These are phyloP conservation scores for Holacanthella duospinosa DNA, from an alignment of 2,888 invertebrate genomes.

Conservation along the genomic window DNA sequence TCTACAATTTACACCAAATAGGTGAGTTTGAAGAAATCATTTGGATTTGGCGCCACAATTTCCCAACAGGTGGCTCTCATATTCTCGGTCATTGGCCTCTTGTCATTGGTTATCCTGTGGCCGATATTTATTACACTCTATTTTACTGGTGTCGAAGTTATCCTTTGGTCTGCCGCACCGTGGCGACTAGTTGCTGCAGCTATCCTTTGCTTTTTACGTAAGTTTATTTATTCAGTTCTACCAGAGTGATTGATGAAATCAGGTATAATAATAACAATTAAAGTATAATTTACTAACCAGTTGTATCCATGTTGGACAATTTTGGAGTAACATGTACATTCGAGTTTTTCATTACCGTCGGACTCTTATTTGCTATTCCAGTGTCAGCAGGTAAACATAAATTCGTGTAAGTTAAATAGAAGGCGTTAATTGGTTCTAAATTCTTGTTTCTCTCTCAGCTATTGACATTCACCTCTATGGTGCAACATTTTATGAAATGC, in stretches of 20 bases:
- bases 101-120: conserved; percentile 81
- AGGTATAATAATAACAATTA: too few species aligned
- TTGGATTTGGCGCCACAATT: conserved; percentile 68
- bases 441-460: conserved; percentile 48
- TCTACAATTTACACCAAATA: conserved; percentile 41
- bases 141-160: conserved; percentile 72
- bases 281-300: conserved; percentile 45
- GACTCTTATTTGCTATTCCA: conserved; percentile 85
- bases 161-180: conserved; percentile 71
- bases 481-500: conserved; percentile 84
- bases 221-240: conserved; percentile 31
- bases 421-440: neutral
- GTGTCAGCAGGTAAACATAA: conserved; percentile 72
- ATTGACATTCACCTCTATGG: conserved; percentile 75
- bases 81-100: conserved; percentile 78
- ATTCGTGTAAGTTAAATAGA: neutral
- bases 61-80: conserved; percentile 62
- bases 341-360: conserved; percentile 86
- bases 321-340: conserved; percentile 88
- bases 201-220: conserved; percentile 66
- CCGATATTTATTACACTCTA: conserved; percentile 78
- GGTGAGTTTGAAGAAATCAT: conserved; percentile 88
- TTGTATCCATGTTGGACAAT: conserved; percentile 83
- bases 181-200: conserved; percentile 78
- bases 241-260: neutral